Evolutionary conservation across 92 coral and sea anemone species (phyloP).

Genomic region (Palythoa heliodiscus): DNA sequence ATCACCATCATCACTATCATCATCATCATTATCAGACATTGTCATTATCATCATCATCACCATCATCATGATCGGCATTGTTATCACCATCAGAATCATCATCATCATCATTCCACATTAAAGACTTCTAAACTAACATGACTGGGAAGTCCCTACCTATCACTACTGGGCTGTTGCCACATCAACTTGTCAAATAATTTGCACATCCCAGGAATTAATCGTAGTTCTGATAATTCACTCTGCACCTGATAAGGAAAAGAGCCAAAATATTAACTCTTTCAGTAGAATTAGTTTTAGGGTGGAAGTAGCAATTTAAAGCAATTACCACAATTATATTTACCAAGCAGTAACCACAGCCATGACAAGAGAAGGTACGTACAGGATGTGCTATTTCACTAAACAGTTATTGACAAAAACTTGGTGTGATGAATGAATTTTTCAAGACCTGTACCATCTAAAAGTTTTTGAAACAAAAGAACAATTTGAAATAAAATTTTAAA

Average conservation of each 20-base stretch:
- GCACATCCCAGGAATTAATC: constrained; percentile 90
- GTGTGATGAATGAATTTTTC: no score
- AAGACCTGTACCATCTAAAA: no score
- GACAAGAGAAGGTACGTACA: background rate
- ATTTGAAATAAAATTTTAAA: no score
- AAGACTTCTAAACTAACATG: background rate
- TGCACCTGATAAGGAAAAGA: constrained; percentile 68
- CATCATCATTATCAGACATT: background rate
- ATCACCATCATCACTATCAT: background rate
- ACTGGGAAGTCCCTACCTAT: background rate
- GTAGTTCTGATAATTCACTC: constrained; percentile 70
- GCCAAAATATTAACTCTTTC: background rate
- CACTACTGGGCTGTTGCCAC: constrained; percentile 65
- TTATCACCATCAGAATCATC: no score
- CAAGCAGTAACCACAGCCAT: no score
- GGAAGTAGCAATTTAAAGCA: no score
- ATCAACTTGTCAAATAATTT: constrained; percentile 79
- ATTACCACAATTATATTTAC: no score
- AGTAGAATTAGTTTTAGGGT: no score
- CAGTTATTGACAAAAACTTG: no score
- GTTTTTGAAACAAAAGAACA: no score
- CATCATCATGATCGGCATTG: background rate
- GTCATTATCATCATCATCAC: background rate
- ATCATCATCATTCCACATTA: background rate
- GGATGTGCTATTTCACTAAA: no score